Evolutionary conservation across 2,888 invertebrate genomes (phyloP), one percentile per base, ranked within the genome.

Genomic region (Caenorhabditis wallacei): DNA sequence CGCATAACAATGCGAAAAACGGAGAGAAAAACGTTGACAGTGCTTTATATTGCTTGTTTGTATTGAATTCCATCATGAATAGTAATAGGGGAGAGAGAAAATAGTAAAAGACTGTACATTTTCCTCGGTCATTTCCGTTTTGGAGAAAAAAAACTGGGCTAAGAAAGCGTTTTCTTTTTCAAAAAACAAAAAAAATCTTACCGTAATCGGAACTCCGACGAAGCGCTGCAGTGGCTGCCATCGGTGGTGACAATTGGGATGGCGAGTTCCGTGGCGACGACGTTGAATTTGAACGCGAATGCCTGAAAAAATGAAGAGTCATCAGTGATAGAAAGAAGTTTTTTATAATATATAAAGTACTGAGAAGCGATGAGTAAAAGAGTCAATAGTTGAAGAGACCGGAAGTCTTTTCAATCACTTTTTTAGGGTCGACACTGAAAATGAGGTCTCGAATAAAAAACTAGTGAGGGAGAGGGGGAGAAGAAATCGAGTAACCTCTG

Each of bases 171-270:
- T 63, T 43, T 30, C 30, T 22, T 64, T 1, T 40, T n/a, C 22
- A 5, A 4, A 56, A 10, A n/a, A 18, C 13, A 7, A 20, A 46
- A 30, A 24, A 46, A n/a, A n/a, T n/a, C 82, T 35, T 71, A 84
- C 86, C 86, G 69, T 86, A 86, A 56, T 86, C 86, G 13, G 86
- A 86, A 61, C 84, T 84, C 46, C 86, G 78, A 18, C 86, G 82
- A 35, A 86, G 57, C 57, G 86, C 83, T 53, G 86, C 83, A n/a
- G 86, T 81, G 18, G 86, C 86, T 57, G 86, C 86, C 86, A 86
- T 86, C 51, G 84, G 84, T 53, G 86, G 86, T 43, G 84, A 84
- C 24, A 80, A 51, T 53, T 84, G 84, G n/a, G 82, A 84, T 30
- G 83, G 72, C 16, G 84, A 84, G 61, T 75, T 80, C 30, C 83